Evolutionary conservation across 2,888 invertebrate genomes (phyloP), one percentile per base, ranked within the genome.

Genomic region (Spodoptera picta): DNA sequence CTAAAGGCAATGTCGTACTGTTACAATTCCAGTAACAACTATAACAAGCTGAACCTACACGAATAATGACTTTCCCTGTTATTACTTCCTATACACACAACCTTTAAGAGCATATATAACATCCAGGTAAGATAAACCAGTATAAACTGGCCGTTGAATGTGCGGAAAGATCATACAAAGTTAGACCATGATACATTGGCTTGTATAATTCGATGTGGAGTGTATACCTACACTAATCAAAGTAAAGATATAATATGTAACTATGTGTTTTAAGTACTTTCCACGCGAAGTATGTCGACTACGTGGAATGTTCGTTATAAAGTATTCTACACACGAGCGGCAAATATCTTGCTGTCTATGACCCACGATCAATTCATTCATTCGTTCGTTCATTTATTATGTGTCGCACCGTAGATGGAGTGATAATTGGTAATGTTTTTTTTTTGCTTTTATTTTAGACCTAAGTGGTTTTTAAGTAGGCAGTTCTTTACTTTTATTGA

Each of bases 281-380:
- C 43, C 50, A 43, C 47, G 24, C 48, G 14, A 66, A 66, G 53
- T 66, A 55, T 60, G 67, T 51, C 43, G 54, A 24, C 27, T 46
- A 56, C 45, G 55, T 49, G 69, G 75, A 77, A 77, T 77, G 69
- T 65, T 73, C 66, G 70, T 77, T 73, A 66, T 83, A 77, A 80
- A 78, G 79, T 73, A 80, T 79, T 79, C 77, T 62, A 74, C 67
- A 77, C 78, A 79, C 76, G 77, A 58, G 6, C 60, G 27, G 65
- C 65, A 64, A 80, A 81, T 73, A 73, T 76, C 72, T 74, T 49
- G 60, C 62, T 69, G 73, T 75, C 67, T 74, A 72, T 70, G 73
- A 75, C 75, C 70, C 60, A 71, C 73, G 77, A 78, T 72, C 73
- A 52, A 68, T 71, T 63, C 68, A 68, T 75, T 73, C 67, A 65